A percentile compares a stretch with the other conserved stretches of the same genome.
phyloP scores from a whole-genome alignment of 2,113 vertebrate species.

The Anas platyrhynchos region DNA sequence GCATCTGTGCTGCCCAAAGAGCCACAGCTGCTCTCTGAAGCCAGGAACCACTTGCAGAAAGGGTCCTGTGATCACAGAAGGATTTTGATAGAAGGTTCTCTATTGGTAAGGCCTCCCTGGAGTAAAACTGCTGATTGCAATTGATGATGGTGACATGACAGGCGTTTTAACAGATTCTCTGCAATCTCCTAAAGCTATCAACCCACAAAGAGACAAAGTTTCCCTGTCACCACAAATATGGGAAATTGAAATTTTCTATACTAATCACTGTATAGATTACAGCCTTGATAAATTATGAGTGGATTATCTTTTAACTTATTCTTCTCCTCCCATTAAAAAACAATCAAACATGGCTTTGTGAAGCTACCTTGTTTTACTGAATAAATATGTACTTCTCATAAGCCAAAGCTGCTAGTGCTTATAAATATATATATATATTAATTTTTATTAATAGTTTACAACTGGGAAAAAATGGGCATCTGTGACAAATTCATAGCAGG shows the following conservation, averaged over 20 bases:
- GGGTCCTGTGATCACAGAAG: neutral
- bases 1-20: neutral
- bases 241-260: neutral
- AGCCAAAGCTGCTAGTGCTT: neutral
- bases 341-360: neutral
- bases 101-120: neutral
- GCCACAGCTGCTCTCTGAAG: accelerated
- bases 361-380: neutral
- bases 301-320: neutral
- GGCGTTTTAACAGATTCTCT: neutral
- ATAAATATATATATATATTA: too few relatives aligned
- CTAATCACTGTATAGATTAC: neutral
- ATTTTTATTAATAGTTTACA: neutral
- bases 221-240: neutral
- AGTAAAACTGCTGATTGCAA: neutral
- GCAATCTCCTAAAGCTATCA: neutral
- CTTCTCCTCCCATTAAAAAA: neutral
- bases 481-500: neutral
- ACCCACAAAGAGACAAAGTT: neutral
- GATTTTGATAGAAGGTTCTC: neutral
- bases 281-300: neutral
- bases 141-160: neutral
- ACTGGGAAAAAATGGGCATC: neutral
- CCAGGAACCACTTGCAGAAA: accelerated
- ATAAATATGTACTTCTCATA: neutral